Percentiles rank a stretch among this genome's conserved stretches.
Conservation (phyloP, 2,888 invertebrate species). For the Bombylius discolor region DNA sequence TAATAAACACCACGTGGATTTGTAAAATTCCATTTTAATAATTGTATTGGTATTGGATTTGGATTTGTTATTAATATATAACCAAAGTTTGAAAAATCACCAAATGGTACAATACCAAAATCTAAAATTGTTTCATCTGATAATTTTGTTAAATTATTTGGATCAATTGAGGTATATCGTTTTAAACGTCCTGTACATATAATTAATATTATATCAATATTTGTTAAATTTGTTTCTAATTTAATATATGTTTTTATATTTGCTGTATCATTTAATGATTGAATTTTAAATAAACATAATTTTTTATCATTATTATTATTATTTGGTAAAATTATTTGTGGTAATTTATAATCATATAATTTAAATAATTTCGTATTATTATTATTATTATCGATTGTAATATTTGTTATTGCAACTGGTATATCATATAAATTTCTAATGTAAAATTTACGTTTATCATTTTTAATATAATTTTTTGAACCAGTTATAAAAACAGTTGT, state of each 20-base stretch:
- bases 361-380: conserved; percentile 42
- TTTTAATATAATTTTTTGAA: conserved; percentile 21
- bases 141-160: conserved; percentile 16
- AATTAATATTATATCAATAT: conserved; percentile 38
- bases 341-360: conserved; percentile 33
- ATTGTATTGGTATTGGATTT: conserved; percentile 30
- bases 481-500: conserved; percentile 26
- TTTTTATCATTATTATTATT: neutral
- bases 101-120: conserved; percentile 31
- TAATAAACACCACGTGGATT: conserved; percentile 27
- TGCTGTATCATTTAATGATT: conserved; percentile 23
- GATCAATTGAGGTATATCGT: conserved; percentile 25
- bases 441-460: conserved; percentile 41
- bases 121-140: conserved; percentile 26
- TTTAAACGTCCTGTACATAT: conserved; percentile 38
- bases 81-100: conserved; percentile 28
- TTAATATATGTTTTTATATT: conserved; percentile 24
- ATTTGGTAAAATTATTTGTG: conserved; percentile 12
- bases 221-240: conserved; percentile 40
- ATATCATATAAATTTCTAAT: conserved; percentile 61
- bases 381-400: conserved; percentile 49
- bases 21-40: conserved; percentile 30
- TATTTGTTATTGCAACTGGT: conserved; percentile 59
- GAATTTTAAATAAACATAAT: conserved; percentile 19
- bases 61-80: conserved; percentile 29